Conservation (phyloP, 2,888 invertebrate genomes). For the Acleris holmiana region DNA sequence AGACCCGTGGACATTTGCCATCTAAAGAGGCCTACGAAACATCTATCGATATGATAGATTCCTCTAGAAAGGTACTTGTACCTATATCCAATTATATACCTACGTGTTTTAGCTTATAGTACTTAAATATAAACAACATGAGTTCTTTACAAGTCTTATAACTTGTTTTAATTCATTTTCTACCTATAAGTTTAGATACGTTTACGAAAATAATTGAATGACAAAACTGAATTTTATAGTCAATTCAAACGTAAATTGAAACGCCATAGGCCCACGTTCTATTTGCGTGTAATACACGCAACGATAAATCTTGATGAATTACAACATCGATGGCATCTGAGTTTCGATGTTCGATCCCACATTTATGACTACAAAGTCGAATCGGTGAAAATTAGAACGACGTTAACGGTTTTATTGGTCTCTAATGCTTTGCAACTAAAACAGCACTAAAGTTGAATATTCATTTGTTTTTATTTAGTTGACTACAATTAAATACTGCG, state of each 20-base stretch:
- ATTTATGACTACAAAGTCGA: constrained; percentile 66
- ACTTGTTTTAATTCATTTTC: too few species aligned
- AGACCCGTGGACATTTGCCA: too few species aligned
- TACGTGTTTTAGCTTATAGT: too few species aligned
- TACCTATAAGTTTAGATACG: not conserved
- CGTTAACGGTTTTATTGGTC: constrained; percentile 34
- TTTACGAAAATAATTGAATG: constrained; percentile 12
- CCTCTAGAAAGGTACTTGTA: too few species aligned
- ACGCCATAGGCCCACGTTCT: constrained; percentile 42
- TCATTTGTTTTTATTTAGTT: not conserved
- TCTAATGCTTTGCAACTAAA: constrained; percentile 14
- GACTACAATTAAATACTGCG: too few species aligned
- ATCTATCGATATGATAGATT: too few species aligned
- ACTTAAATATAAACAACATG: too few species aligned
- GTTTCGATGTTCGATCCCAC: constrained; percentile 64
- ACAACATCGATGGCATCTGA: constrained; percentile 72
- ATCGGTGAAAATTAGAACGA: constrained; percentile 52
- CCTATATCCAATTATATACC: too few species aligned
- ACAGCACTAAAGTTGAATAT: constrained; percentile 2
- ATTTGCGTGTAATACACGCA: constrained; percentile 63
- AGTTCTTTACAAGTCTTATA: not conserved
- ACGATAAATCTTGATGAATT: constrained; percentile 78
- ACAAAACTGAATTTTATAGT: constrained; percentile 29
- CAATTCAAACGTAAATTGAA: constrained; percentile 32
- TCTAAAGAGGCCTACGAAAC: too few species aligned